phyloP scores from a whole-genome alignment of 2,888 invertebrate species.

The Amphimallon solstitiale region DNA sequence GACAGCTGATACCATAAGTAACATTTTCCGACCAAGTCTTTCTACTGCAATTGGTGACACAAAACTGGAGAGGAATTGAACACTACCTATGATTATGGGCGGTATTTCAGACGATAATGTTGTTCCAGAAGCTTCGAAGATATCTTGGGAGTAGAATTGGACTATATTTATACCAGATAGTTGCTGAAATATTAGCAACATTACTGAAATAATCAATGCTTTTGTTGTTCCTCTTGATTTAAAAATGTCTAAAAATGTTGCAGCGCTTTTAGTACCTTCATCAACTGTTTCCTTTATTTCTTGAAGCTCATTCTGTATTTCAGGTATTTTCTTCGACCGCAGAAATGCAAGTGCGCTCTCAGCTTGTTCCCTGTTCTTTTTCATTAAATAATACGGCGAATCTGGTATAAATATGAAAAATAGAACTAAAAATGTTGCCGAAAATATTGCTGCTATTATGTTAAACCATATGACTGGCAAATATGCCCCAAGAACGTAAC shows the following conservation, averaged over 20 bases:
- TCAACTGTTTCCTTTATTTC: constrained; percentile 67
- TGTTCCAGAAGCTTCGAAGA: constrained; percentile 74
- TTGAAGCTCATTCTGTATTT: constrained; percentile 73
- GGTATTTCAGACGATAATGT: constrained; percentile 69
- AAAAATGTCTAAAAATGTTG: constrained; percentile 60
- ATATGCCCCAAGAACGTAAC: constrained; percentile 78
- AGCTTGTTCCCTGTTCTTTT: constrained; percentile 68
- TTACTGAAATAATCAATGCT: constrained; percentile 77
- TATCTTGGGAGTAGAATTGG: constrained; percentile 78
- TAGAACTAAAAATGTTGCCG: constrained; percentile 68
- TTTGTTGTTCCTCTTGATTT: constrained; percentile 76
- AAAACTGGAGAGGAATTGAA: constrained; percentile 77
- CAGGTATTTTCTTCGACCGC: constrained; percentile 70
- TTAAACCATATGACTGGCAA: constrained; percentile 73
- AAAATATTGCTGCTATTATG: constrained; percentile 72
- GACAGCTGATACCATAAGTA: constrained; percentile 75
- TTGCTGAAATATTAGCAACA: constrained; percentile 73
- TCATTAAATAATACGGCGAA: constrained; percentile 75
- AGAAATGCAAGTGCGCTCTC: constrained; percentile 71
- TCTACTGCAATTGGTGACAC: constrained; percentile 80
- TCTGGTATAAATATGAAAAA: constrained; percentile 80
- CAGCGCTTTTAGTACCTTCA: constrained; percentile 60
- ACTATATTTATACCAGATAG: constrained; percentile 84
- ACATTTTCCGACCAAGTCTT: constrained; percentile 74
- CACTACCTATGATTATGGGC: constrained; percentile 78